phyloP scores from a whole-genome alignment of 2,113 vertebrate species.

The Aegithalos caudatus region DNA sequence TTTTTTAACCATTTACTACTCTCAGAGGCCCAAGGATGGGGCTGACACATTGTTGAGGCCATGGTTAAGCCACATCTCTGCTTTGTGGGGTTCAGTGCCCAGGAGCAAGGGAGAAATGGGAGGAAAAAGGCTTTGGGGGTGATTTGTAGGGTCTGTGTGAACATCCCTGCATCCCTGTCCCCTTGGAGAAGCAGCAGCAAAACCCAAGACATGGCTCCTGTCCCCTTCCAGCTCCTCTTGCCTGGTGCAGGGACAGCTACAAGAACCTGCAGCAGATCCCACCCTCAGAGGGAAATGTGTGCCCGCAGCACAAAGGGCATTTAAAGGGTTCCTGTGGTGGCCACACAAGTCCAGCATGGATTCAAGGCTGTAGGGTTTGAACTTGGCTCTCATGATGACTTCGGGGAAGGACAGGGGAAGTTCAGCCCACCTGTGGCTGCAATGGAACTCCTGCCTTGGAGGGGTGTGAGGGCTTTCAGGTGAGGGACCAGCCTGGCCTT shows the following conservation, averaged over 20 bases:
- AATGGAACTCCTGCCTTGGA: background rate
- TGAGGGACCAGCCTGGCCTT: background rate
- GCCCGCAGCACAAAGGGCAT: background rate
- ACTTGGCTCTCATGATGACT: background rate
- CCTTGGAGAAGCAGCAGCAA: background rate
- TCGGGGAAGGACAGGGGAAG: accelerated
- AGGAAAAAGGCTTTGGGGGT: background rate
- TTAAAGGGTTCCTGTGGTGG: background rate
- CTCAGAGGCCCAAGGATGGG: background rate
- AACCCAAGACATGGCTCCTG: background rate
- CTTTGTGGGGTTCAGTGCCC: background rate
- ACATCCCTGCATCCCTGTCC: accelerated
- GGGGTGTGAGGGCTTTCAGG: background rate
- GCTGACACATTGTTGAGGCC: accelerated
- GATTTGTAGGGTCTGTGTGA: background rate
- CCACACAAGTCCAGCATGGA: background rate
- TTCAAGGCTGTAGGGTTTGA: background rate
- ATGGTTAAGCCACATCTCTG: background rate
- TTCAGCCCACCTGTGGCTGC: background rate
- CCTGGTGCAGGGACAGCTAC: background rate
- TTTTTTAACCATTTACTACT: background rate
- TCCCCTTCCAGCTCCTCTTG: background rate
- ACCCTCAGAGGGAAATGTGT: accelerated
- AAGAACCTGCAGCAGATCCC: background rate
- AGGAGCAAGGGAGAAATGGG: background rate